Evolutionary conservation across 2,797 vertebrate species (phyloP), one percentile per base, ranked within the genome.

Genomic region (Lepidocolaptes lacrymiger): DNA sequence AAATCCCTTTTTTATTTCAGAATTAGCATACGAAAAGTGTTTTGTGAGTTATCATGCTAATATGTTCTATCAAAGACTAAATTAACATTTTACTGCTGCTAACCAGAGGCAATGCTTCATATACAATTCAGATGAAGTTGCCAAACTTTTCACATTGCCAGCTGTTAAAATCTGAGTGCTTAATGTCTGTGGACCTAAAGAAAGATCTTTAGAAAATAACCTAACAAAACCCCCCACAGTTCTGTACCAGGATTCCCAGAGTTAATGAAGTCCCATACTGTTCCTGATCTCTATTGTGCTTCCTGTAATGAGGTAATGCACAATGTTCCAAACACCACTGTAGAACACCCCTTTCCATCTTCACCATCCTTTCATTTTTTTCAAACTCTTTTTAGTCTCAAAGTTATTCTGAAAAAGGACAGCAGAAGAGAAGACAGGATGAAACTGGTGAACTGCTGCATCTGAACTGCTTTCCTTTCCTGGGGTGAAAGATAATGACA

Each of bases 1-100:
- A 84, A 92, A 58, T 24, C 91, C 20, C 88, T 82, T 97, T 95
- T 96, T 95, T 93, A 87, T 94, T 97, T 97, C 73, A 88, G 62
- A 95, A 97, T 96, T 97, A 96, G 81, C 91, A 96, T 94, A 96
- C 64, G 63, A 89, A 97, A 96, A 97, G 66, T 86, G 37, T 95
- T 96, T 91, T 97, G 63, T 93, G 82, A 94, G 92, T 96, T 97
- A 95, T 89, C 96, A 97, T 96, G 94, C 88, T 97, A 97, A 97
- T 97, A 97, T 81, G 36, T 84, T 88, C 89, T 96, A 97, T 95
- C 95, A 97, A 97, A 97, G 91, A 94, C 77, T 95, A 97, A 97
- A 97, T 97, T 97, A 98, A 96, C 93, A 97, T 97, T 97, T 98
- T 95, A 89, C 85, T 28, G 20, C 83, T 88, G 30, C 88, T 97